These are phyloP conservation scores for Alentia gelatinosa DNA, from an alignment of 2,888 invertebrate species.

Conservation along the genomic window DNA sequence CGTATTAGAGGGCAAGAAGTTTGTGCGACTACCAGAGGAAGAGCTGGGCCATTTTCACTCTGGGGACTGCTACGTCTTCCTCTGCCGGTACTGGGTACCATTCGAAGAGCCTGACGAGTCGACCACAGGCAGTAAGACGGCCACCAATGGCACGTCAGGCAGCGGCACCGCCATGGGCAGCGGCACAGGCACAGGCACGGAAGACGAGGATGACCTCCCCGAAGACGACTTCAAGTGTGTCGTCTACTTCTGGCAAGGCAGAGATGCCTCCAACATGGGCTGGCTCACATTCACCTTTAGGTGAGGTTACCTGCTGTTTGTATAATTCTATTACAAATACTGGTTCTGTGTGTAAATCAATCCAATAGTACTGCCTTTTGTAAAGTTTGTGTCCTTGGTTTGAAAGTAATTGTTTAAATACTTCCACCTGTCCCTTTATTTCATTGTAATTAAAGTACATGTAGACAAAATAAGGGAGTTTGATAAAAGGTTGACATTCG, in stretches of 20 bases:
- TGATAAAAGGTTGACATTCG: too few relatives aligned
- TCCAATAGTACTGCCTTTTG: too few relatives aligned
- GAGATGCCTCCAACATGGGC: slow-evolving; percentile 98
- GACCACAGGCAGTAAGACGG: not conserved
- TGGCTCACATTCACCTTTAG: slow-evolving; percentile 99
- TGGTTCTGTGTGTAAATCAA: too few relatives aligned
- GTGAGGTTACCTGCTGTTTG: slow-evolving; percentile 69
- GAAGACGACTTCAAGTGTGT: slow-evolving; percentile 93
- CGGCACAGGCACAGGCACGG: slow-evolving; percentile 83
- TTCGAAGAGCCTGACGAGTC: slow-evolving; percentile 70
- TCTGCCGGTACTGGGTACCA: slow-evolving; percentile 96
- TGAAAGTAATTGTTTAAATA: too few relatives aligned
- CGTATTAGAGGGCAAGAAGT: slow-evolving; percentile 97
- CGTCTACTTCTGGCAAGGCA: slow-evolving; percentile 99
- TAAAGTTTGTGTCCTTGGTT: too few relatives aligned
- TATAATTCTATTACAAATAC: not conserved
- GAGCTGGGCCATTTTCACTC: slow-evolving; percentile 96
- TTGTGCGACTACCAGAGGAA: slow-evolving; percentile 96
- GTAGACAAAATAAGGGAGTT: too few relatives aligned
- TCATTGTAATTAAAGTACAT: too few relatives aligned
- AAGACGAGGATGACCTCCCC: slow-evolving; percentile 81
- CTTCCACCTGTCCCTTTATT: too few relatives aligned
- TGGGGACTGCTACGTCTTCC: slow-evolving; percentile 97
- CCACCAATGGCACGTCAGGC: slow-evolving; percentile 82
- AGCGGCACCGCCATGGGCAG: slow-evolving; percentile 84